Percentiles rank a stretch among this genome's conserved stretches.
Evolutionary conservation across 1,140 invertebrate genomes (phyloP).

Genomic region (Dreissena polymorpha): DNA sequence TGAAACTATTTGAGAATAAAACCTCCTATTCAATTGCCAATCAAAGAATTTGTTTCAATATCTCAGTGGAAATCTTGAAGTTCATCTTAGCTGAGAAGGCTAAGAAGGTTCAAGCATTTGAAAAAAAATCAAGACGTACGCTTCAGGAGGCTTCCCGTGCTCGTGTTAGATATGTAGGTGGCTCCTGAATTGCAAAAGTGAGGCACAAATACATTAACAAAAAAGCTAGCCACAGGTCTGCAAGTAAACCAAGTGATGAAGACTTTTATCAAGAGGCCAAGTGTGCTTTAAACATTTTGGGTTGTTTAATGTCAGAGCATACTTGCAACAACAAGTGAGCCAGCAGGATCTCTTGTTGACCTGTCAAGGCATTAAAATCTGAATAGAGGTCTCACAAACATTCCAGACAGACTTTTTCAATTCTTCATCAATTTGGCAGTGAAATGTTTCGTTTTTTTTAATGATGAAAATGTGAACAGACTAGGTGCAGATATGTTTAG

Average conservation of each 20-base stretch:
- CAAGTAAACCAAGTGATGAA: neutral
- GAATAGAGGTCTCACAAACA: slow-evolving; percentile 34
- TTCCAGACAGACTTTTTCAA: neutral
- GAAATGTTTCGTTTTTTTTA: neutral
- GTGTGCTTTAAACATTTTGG: slow-evolving; percentile 9
- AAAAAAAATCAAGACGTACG: neutral
- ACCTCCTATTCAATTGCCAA: neutral
- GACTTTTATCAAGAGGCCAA: slow-evolving; percentile 17
- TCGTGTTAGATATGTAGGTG: slow-evolving; percentile 31
- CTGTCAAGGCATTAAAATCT: slow-evolving; percentile 25
- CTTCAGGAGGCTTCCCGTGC: slow-evolving; percentile 12
- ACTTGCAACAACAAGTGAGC: neutral
- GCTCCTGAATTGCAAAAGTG: slow-evolving; percentile 20
- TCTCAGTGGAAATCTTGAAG: neutral
- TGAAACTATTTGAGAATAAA: slow-evolving; percentile 14
- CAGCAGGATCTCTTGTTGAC: slow-evolving; percentile 25
- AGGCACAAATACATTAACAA: slow-evolving; percentile 16
- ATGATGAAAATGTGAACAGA: neutral
- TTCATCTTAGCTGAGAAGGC: slow-evolving; percentile 5
- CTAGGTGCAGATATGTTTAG: neutral
- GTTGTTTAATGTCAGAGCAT: slow-evolving; percentile 7
- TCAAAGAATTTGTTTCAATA: slow-evolving; percentile 14
- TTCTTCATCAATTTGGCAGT: slow-evolving; percentile 13
- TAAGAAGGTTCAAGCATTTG: neutral
- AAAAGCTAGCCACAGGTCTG: neutral